These are phyloP conservation scores for Drosophila gaucha DNA, from an alignment of 2,888 invertebrate species.

Conservation along the genomic window DNA sequence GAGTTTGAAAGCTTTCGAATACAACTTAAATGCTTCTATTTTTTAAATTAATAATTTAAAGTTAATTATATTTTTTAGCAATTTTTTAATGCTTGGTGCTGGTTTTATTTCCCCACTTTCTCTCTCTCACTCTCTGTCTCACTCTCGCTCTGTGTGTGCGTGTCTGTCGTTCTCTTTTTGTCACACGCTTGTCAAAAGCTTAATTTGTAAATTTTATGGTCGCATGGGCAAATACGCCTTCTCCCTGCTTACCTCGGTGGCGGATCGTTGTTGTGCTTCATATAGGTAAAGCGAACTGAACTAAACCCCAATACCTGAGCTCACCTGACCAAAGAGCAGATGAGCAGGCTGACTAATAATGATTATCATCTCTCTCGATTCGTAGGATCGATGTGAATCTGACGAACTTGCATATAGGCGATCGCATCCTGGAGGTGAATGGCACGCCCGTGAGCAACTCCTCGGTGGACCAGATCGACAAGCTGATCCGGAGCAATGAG, in stretches of 20 bases:
- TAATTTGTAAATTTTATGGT: conserved; percentile 88
- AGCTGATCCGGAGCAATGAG: conserved; percentile 89
- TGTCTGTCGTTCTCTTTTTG: conserved; percentile 15
- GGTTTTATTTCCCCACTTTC: conserved; percentile 28
- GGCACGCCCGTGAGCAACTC: conserved; percentile 93
- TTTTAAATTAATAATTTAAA: background rate
- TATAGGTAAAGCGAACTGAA: conserved; percentile 86
- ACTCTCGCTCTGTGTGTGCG: conserved; percentile 9
- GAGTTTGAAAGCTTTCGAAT: background rate
- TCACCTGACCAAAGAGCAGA: too few relatives aligned
- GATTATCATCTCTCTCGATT: background rate
- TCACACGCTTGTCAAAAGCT: conserved; percentile 37
- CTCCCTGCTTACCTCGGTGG: conserved; percentile 89
- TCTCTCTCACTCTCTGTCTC: conserved; percentile 9
- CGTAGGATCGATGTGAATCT: conserved; percentile 92
- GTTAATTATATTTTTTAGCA: background rate
- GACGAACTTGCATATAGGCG: conserved; percentile 95
- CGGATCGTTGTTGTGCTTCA: conserved; percentile 89
- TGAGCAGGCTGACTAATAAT: too few relatives aligned
- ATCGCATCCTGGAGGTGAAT: conserved; percentile 96
- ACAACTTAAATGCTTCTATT: background rate
- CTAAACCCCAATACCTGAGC: background rate
- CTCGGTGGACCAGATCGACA: conserved; percentile 91
- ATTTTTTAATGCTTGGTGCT: conserved; percentile 32
- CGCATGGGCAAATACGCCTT: conserved; percentile 89